Percentiles rank a stretch among this genome's conserved stretches.
Conservation (phyloP, 2,797 vertebrate species). For the Dendrocincla tyrannina region DNA sequence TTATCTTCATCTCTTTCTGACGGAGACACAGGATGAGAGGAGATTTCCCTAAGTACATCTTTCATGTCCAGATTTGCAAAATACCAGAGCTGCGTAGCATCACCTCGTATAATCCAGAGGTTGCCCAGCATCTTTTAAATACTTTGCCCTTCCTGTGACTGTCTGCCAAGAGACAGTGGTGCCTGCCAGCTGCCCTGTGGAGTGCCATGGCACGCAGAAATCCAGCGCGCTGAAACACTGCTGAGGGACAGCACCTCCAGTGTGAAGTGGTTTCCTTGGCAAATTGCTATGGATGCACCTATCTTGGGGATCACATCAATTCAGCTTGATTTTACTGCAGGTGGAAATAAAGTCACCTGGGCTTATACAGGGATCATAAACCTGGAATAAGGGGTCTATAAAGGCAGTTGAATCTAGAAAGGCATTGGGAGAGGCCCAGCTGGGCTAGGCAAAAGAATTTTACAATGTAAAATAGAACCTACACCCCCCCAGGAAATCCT, state of each 20-base stretch:
- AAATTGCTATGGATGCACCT: background rate
- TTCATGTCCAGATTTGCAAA: slow-evolving; percentile 29
- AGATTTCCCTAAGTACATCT: slow-evolving; percentile 7
- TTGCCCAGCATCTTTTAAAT: background rate
- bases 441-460: background rate
- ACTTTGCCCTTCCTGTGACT: slow-evolving; percentile 8
- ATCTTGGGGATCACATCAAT: background rate
- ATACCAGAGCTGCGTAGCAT: background rate
- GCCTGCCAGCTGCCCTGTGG: slow-evolving; percentile 16
- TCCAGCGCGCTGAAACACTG: background rate
- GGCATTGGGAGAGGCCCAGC: background rate
- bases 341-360: background rate
- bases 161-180: slow-evolving; percentile 5
- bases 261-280: background rate
- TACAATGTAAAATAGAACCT: background rate
- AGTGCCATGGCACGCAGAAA: background rate
- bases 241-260: background rate
- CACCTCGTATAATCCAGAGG: slow-evolving; percentile 24
- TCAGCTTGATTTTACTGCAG: background rate
- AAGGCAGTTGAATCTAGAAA: background rate
- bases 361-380: background rate
- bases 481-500: background rate
- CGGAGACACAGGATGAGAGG: background rate
- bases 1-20: slow-evolving; percentile 38
- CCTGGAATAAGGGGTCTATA: background rate